Base-by-base conservation (phyloP, 2,888 invertebrate species). In the Meiosimyza decipiens region DNA sequence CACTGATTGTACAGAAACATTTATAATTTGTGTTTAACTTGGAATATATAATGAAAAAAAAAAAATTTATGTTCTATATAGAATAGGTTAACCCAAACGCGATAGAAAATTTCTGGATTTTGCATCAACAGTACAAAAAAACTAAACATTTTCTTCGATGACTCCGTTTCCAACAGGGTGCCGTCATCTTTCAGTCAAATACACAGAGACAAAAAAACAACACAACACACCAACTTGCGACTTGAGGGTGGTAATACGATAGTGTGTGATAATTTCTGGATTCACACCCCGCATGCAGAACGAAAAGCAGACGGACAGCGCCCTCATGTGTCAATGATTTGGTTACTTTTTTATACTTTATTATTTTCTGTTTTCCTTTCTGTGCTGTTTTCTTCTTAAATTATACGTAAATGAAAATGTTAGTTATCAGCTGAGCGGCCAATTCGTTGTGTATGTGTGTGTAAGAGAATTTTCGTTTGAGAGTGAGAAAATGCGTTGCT, bases 231-330 rank as follows among this genome's bases (percentile, higher is more conserved):
- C 49, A 40, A 33, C n/a, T 33, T 15, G 33, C 33, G 22, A 9
- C 40, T 40, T 40, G 40, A 40, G 40, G 40, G 40, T 40, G 40
- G 40, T 40, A 59, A 52, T 13, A 40, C 51, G 57, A 66, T 51
- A 65, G 65, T 65, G 71, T 49, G 16, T 33, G 60, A 49, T 68
- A 54, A 57, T 57, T 63, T 64, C 63, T 65, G 71, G 28, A 18
- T 72, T 68, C 68, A 72, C 72, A 68, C 68, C 71, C 64, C 71
- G 71, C 66, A 40, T 22, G 16, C n/a, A 47, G 49, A 57, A 28
- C 15, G 4, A 40, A 40, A 40, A 40, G 6, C 40, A 40, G 9
- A 6, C 28, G 50, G n/a, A 16, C 22, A 50, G 50, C 49, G 28
- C 68, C 68, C 68, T 50, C 59, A 68, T 68, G 15, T 52, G 55